phyloP scores from a whole-genome alignment of 2,797 vertebrate genomes.

The Cryptoblepharus egeriae region DNA sequence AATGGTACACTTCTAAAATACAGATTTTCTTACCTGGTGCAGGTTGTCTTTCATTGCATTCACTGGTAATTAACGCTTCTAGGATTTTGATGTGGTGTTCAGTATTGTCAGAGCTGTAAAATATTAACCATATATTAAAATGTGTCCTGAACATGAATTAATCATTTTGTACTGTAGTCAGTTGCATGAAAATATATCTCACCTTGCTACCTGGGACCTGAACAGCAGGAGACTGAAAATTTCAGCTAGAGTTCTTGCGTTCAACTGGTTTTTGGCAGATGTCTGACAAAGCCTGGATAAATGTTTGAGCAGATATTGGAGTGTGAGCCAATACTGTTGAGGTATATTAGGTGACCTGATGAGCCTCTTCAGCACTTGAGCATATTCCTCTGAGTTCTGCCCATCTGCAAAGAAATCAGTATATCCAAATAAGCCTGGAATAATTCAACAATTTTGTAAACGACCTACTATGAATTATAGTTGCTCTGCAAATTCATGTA shows the following conservation, averaged over 20 bases:
- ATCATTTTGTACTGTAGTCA: neutral
- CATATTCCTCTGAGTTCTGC: constrained; percentile 87
- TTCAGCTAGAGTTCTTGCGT: constrained; percentile 87
- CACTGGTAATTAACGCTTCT: constrained; percentile 91
- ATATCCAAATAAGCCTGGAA: constrained; percentile 29
- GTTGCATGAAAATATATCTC: constrained; percentile 10
- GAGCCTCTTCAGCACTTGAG: constrained; percentile 87
- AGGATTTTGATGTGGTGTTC: constrained; percentile 90
- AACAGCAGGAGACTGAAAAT: constrained; percentile 93
- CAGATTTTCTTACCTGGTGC: constrained; percentile 87
- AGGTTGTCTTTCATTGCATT: constrained; percentile 89
- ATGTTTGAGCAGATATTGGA: constrained; percentile 94
- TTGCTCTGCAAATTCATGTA: constrained; percentile 11
- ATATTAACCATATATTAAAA: constrained; percentile 39
- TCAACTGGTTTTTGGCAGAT: constrained; percentile 88
- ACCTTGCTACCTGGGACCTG: constrained; percentile 87
- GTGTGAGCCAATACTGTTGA: constrained; percentile 93
- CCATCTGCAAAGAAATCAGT: constrained; percentile 81
- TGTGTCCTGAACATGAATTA: neutral
- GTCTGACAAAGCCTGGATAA: constrained; percentile 89
- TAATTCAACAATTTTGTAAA: constrained; percentile 29
- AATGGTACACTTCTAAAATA: neutral
- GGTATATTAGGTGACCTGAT: constrained; percentile 86
- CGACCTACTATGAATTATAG: constrained; percentile 15
- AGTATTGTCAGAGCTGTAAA: constrained; percentile 88